Evolutionary conservation across 2,888 invertebrate genomes (phyloP), one percentile per base, ranked within the genome.

Genomic region (Escarpia spicata): DNA sequence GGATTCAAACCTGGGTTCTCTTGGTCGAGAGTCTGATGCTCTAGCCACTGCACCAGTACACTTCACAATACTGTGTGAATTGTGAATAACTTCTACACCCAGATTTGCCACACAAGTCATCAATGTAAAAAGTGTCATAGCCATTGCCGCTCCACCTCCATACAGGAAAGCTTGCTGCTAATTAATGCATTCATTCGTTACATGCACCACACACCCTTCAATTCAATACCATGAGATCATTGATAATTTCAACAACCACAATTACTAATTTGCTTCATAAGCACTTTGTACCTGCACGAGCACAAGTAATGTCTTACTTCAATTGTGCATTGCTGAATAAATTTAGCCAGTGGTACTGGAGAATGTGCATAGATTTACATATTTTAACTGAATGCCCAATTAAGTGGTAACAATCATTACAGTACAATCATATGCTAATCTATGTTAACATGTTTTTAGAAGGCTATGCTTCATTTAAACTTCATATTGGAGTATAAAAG

Each of bases 191-290:
- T 52, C 4, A 52, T 52, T 52, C 52, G 10, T 4, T 52, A 52
- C 9, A 52, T 15, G 15, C 9, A 52, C 15, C 52, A 75, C 75
- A 75, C 26, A 26, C 6, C 75, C 75, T 75, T 75, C 75, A 26
- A 26, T 3, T 75, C 75, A 75, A 75, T 75, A 75, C n/a, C 75
- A 75, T 75, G 75, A 75, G 75, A 75, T 75, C 75, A 75, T 26
- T 6, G 6, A 75, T 75, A 6, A 26, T 2, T 75, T 75, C 75
- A 75, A 75, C 75, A 0, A 75, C n/a, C 75, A 75, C n/a, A 26
- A 75, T 26, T 75, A 75, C n/a, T 75, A 75, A 75, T 75, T 75
- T 75, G 75, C 75, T 75, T 75, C 75, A 75, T 75, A 75, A 75
- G 75, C 75, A 75, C 75, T 75, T 75, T 75, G 75, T 75, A 75